Percentiles rank a stretch among this genome's conserved stretches.
Conservation (phyloP, 2,888 invertebrate species). For the Tethea ocularis region DNA sequence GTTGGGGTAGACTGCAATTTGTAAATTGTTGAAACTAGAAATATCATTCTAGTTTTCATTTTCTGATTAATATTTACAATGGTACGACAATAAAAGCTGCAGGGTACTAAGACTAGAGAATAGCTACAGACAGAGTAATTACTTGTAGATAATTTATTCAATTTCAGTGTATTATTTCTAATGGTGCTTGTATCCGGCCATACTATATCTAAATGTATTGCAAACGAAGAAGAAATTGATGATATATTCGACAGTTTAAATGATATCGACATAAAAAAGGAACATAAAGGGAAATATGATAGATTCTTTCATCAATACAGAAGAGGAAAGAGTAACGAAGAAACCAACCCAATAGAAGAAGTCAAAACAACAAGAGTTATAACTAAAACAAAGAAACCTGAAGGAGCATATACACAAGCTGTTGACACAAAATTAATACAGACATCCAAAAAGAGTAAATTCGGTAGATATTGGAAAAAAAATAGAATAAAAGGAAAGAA, state of each 20-base stretch:
- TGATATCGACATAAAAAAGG: slow-evolving; percentile 28
- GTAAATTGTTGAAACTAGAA: no score
- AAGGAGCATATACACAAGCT: slow-evolving; percentile 5
- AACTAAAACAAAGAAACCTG: slow-evolving; percentile 11
- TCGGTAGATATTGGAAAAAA: slow-evolving; percentile 36
- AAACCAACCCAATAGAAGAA: slow-evolving; percentile 6
- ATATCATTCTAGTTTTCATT: neutral
- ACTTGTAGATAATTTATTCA: slow-evolving; percentile 15
- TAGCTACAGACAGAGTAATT: no score
- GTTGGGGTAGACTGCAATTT: no score
- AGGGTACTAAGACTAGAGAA: no score
- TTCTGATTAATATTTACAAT: neutral
- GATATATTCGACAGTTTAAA: slow-evolving; percentile 40
- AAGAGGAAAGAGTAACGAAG: slow-evolving; percentile 19
- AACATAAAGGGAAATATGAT: slow-evolving; percentile 27
- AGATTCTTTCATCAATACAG: slow-evolving; percentile 29
- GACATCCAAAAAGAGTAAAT: slow-evolving; percentile 22
- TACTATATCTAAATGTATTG: slow-evolving; percentile 68
- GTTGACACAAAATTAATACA: slow-evolving; percentile 12
- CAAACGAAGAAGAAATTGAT: slow-evolving; percentile 39
- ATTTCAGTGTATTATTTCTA: slow-evolving; percentile 71
- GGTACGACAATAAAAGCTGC: no score
- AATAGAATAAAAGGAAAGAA: slow-evolving; percentile 28
- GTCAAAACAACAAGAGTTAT: neutral
- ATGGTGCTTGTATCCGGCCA: slow-evolving; percentile 61